Evolutionary conservation across 2,888 invertebrate species (phyloP).

Genomic region (Hecatera dysodea): DNA sequence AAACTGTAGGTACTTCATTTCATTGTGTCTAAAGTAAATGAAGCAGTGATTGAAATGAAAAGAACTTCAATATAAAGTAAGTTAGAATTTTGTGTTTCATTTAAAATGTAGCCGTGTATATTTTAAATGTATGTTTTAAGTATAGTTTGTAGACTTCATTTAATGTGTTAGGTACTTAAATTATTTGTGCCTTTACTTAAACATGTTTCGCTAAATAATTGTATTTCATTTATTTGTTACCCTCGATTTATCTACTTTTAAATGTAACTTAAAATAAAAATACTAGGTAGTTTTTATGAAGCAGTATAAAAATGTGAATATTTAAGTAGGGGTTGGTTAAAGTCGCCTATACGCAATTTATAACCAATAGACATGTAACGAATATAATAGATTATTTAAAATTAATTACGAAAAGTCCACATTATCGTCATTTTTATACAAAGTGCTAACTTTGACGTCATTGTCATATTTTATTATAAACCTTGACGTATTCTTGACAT

Average conservation of each 20-base stretch:
- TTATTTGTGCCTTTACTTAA: slow-evolving; percentile 84
- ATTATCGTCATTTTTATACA: slow-evolving; percentile 26
- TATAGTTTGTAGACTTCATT: slow-evolving; percentile 62
- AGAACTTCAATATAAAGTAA: slow-evolving; percentile 33
- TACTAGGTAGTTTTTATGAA: slow-evolving; percentile 59
- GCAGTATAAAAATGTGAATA: slow-evolving; percentile 59
- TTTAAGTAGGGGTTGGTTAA: slow-evolving; percentile 55
- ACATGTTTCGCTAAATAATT: slow-evolving; percentile 65
- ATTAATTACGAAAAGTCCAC: slow-evolving; percentile 50
- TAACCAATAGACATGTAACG: slow-evolving; percentile 75
- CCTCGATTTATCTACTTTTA: slow-evolving; percentile 60
- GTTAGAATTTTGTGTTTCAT: slow-evolving; percentile 57
- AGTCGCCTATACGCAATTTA: slow-evolving; percentile 72
- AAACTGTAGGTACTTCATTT: slow-evolving; percentile 54
- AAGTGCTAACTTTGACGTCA: slow-evolving; percentile 21
- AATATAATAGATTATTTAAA: slow-evolving; percentile 56
- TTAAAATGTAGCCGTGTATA: slow-evolving; percentile 66
- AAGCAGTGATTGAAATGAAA: slow-evolving; percentile 51
- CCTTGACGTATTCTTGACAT: slow-evolving; percentile 32
- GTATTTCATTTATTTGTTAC: slow-evolving; percentile 71
- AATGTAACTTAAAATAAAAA: slow-evolving; percentile 47
- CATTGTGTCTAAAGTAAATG: slow-evolving; percentile 49
- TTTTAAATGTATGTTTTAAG: slow-evolving; percentile 62
- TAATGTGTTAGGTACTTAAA: slow-evolving; percentile 80
- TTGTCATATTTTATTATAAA: slow-evolving; percentile 28